Percentiles rank a stretch among this genome's conserved stretches.
Conservation (phyloP, 1,140 invertebrate species). For the Drosophila repletoides region DNA sequence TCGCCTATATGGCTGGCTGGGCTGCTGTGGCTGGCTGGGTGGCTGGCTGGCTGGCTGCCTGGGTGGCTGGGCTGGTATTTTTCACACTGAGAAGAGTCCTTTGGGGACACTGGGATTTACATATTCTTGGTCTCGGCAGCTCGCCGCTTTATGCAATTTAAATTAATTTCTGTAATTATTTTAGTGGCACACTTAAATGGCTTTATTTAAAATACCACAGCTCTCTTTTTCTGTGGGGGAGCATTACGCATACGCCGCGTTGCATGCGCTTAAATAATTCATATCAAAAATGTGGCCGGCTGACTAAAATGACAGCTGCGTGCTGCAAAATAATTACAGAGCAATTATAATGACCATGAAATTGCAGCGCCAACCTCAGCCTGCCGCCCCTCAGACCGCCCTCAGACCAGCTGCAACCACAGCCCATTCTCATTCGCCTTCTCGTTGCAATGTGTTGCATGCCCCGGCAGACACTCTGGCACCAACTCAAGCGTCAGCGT, state of each 20-base stretch:
- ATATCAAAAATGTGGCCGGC: slow-evolving; percentile 43
- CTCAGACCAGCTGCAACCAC: neutral
- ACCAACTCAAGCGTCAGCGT: slow-evolving; percentile 8
- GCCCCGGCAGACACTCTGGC: slow-evolving; percentile 54
- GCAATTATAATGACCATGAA: slow-evolving; percentile 59
- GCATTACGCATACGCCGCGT: slow-evolving; percentile 55
- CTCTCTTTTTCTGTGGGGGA: neutral
- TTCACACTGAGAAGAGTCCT: slow-evolving; percentile 38
- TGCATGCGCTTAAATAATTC: slow-evolving; percentile 63
- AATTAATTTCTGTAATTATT: slow-evolving; percentile 77
- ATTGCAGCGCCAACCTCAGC: neutral
- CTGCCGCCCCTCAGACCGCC: no score
- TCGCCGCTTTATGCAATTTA: slow-evolving; percentile 67
- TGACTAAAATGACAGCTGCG: slow-evolving; percentile 69
- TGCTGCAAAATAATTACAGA: slow-evolving; percentile 66
- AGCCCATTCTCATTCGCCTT: neutral
- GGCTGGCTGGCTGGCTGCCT: slow-evolving; percentile 3
- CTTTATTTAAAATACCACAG: slow-evolving; percentile 46
- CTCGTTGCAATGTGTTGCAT: slow-evolving; percentile 63
- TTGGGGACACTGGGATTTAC: slow-evolving; percentile 3
- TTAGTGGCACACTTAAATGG: slow-evolving; percentile 60
- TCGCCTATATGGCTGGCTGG: slow-evolving; percentile 18
- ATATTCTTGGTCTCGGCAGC: slow-evolving; percentile 24
- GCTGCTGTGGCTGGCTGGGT: slow-evolving; percentile 2
- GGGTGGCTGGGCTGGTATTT: slow-evolving; percentile 31